These are phyloP conservation scores for Manacus vitellinus DNA, from an alignment of 2,113 vertebrate genomes.

Conservation along the genomic window DNA sequence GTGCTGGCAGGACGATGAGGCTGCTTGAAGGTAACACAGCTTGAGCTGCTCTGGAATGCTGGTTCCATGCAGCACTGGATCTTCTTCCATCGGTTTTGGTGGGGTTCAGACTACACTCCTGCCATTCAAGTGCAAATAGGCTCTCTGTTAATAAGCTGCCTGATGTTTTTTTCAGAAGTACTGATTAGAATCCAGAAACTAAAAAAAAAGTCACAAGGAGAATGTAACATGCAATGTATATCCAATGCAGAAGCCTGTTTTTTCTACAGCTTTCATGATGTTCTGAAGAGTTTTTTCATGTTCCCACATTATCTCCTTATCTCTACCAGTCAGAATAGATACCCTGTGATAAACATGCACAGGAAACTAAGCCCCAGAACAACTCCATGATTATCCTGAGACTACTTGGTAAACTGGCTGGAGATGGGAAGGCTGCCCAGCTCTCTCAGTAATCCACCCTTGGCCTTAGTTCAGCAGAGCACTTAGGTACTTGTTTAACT, in stretches of 20 bases:
- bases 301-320: not conserved
- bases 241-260: not conserved
- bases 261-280: not conserved
- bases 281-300: not conserved
- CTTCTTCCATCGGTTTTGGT: not conserved
- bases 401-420: conserved; percentile 42
- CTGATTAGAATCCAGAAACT: not conserved
- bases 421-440: conserved; percentile 46
- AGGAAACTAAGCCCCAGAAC: conserved; percentile 32
- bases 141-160: not conserved
- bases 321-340: conserved; percentile 13
- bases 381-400: conserved; percentile 4
- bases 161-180: not conserved
- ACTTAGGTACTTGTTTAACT: conserved; percentile 55
- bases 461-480: conserved; percentile 50
- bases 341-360: not conserved
- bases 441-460: conserved; percentile 27
- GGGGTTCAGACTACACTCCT: not conserved
- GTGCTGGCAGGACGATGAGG: not conserved
- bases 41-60: not conserved
- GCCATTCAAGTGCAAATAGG: not conserved
- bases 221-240: not conserved
- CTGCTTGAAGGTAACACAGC: not conserved
- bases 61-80: not conserved
- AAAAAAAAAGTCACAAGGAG: not conserved